These are phyloP conservation scores for Salvelinus sp. DNA, from an alignment of 2,113 vertebrate genomes.

Conservation along the genomic window DNA sequence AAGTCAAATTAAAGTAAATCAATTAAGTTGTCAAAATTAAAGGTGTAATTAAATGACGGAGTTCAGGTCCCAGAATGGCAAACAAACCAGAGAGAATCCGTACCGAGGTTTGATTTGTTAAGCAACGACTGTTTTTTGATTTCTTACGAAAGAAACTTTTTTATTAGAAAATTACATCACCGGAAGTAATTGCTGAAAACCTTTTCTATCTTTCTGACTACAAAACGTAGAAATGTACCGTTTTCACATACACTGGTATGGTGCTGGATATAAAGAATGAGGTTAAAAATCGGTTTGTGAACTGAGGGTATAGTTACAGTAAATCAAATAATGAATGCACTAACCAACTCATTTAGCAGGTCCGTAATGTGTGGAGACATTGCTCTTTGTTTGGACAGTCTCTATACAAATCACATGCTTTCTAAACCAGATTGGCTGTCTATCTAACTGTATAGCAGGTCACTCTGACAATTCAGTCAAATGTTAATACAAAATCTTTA, in stretches of 20 bases:
- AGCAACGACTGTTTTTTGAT: too few species aligned
- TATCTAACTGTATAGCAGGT: not conserved
- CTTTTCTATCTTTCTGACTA: too few species aligned
- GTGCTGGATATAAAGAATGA: too few species aligned
- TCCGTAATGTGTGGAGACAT: not conserved
- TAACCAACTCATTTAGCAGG: not conserved
- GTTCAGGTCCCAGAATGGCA: constrained; percentile 13
- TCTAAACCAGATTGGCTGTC: not conserved
- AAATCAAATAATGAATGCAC: not conserved
- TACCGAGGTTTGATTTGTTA: too few species aligned
- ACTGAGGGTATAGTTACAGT: not conserved
- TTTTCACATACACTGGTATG: too few species aligned
- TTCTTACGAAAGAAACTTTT: too few species aligned
- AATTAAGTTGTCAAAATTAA: constrained; percentile 28
- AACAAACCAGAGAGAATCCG: too few species aligned
- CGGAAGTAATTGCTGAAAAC: too few species aligned
- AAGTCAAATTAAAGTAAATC: constrained; percentile 39
- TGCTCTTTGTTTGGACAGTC: not conserved
- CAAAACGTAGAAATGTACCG: too few species aligned
- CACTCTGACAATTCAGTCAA: not conserved
- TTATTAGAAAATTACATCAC: not conserved
- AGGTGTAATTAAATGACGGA: constrained; percentile 25
- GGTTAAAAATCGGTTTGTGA: too few species aligned
- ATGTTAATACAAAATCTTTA: not conserved
- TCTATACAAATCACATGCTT: not conserved